phyloP scores from a whole-genome alignment of 2,113 vertebrate genomes.

The Chloebia gouldiae region DNA sequence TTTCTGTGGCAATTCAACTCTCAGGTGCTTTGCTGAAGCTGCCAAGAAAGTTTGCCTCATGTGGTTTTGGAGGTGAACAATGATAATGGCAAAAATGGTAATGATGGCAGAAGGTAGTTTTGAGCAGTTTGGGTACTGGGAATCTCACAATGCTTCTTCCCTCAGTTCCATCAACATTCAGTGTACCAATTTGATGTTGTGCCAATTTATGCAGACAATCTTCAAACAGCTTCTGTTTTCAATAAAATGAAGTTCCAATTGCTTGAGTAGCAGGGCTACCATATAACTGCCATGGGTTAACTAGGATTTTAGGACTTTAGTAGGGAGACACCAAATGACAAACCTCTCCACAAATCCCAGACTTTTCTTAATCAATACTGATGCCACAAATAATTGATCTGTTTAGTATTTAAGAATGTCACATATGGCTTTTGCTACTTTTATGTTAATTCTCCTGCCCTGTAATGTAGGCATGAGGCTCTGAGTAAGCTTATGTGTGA shows the following conservation, averaged over 20 bases:
- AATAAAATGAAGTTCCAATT: background rate
- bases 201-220: background rate
- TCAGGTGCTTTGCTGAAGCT: background rate
- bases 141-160: background rate
- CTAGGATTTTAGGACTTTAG: background rate
- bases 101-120: background rate
- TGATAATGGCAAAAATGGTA: background rate
- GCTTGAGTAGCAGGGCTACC: background rate
- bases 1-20: background rate
- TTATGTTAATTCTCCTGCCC: background rate
- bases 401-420: background rate
- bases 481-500: background rate
- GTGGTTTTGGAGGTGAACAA: background rate
- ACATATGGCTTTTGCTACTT: background rate
- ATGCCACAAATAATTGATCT: background rate
- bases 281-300: background rate
- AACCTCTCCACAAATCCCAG: background rate
- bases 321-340: background rate
- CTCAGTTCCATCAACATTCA: background rate
- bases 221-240: background rate
- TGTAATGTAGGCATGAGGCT: background rate
- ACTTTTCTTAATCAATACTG: background rate
- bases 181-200: background rate
- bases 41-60: background rate
- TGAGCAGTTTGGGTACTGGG: background rate